Conservation (phyloP, 1,140 invertebrate genomes). For the Lasioglossum baleicum region DNA sequence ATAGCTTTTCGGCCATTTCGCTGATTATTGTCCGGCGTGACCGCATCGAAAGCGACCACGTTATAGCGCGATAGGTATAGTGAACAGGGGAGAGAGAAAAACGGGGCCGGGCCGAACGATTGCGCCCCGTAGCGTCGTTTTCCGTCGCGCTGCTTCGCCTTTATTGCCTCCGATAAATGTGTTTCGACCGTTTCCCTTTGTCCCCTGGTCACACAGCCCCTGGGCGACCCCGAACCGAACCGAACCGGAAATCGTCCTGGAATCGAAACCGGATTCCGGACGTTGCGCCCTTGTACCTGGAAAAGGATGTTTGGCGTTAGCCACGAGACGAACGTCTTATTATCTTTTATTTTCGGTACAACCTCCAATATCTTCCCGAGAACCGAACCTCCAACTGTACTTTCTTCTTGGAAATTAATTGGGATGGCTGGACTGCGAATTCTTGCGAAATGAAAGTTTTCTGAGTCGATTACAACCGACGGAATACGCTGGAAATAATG, state of each 20-base stretch:
- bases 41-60: neutral
- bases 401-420: too few relatives aligned
- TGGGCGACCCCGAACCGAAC: conserved; percentile 2
- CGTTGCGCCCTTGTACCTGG: neutral
- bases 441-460: too few relatives aligned
- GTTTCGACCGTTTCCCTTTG: conserved; percentile 43
- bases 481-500: too few relatives aligned
- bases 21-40: conserved; percentile 37
- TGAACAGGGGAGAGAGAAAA: neutral
- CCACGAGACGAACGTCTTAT: neutral
- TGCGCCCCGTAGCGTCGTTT: conserved; percentile 42
- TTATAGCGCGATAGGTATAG: neutral
- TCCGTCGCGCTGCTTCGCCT: conserved; percentile 31
- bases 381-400: too few relatives aligned
- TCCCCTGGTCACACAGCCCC: neutral
- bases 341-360: neutral
- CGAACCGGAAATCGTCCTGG: conserved; percentile 33
- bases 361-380: neutral
- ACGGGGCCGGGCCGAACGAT: conserved; percentile 20
- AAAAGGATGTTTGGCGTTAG: neutral
- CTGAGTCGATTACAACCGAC: too few relatives aligned
- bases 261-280: conserved; percentile 33
- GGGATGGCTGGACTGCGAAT: too few relatives aligned
- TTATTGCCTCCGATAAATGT: conserved; percentile 58
- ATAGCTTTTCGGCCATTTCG: conserved; percentile 8